Percentiles rank a stretch among this genome's conserved stretches.
Evolutionary conservation across 2,888 invertebrate genomes (phyloP).

Genomic region (Platerodrilus igneus): DNA sequence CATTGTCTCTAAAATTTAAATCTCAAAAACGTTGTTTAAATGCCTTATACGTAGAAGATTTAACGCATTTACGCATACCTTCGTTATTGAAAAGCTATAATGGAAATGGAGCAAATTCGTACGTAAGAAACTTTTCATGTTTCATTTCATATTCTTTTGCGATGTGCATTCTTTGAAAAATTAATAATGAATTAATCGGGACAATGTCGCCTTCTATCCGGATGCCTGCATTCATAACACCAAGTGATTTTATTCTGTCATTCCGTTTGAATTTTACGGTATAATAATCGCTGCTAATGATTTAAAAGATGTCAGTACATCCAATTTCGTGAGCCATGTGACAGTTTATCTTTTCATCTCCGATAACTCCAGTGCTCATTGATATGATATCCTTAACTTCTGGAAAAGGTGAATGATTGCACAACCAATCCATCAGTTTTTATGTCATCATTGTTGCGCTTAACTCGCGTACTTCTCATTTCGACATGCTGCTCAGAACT

Average conservation of each 20-base stretch:
- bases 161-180: no score
- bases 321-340: constrained; percentile 21
- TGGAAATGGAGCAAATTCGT: constrained; percentile 22
- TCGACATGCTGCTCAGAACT: no score
- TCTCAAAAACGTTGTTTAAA: constrained; percentile 12
- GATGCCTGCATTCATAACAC: constrained; percentile 11
- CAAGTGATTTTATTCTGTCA: constrained; percentile 18
- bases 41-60: no score
- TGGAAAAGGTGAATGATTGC: no score
- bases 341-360: constrained; percentile 14
- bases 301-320: constrained; percentile 7
- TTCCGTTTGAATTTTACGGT: constrained; percentile 23
- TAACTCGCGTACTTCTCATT: constrained; percentile 16
- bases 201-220: constrained; percentile 13
- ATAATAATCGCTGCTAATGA: constrained; percentile 15
- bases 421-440: no score
- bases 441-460: constrained; percentile 8
- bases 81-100: constrained; percentile 17
- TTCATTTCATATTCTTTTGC: constrained; percentile 11
- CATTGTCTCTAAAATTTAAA: constrained; percentile 21
- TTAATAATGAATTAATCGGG: constrained; percentile 9
- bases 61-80: constrained; percentile 18
- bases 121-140: constrained; percentile 17
- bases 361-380: constrained; percentile 24
- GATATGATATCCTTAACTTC: constrained; percentile 16